phyloP scores from a whole-genome alignment of 1,140 invertebrate species.

The Brachionus sp. region DNA sequence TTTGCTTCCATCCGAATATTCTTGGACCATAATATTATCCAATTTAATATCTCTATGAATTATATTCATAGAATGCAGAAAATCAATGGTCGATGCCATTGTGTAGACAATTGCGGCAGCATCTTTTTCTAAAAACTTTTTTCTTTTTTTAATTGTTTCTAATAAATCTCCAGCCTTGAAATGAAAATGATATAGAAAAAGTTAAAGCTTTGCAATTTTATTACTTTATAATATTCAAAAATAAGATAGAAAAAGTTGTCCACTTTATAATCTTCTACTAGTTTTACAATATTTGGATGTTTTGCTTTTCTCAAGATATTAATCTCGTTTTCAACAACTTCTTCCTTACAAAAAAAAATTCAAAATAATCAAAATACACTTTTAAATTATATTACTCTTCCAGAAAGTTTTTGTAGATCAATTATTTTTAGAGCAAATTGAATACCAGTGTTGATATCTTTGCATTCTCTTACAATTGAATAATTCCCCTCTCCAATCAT shows the following conservation, averaged over 20 bases:
- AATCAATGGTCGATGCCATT: slow-evolving; percentile 57
- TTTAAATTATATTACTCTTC: neutral
- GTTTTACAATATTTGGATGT: slow-evolving; percentile 57
- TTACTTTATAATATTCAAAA: slow-evolving; percentile 58
- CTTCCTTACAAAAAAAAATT: neutral
- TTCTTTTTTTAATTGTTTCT: slow-evolving; percentile 54
- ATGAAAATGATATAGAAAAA: neutral
- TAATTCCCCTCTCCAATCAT: slow-evolving; percentile 44
- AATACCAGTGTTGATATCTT: slow-evolving; percentile 41
- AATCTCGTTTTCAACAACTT: slow-evolving; percentile 57
- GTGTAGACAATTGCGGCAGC: slow-evolving; percentile 57
- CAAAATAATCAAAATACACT: neutral
- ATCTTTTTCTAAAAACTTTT: slow-evolving; percentile 57
- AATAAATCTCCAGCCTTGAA: slow-evolving; percentile 55
- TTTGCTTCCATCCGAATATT: slow-evolving; percentile 49
- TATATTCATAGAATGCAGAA: slow-evolving; percentile 58
- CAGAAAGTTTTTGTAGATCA: neutral
- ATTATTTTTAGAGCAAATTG: slow-evolving; percentile 45
- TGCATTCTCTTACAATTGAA: slow-evolving; percentile 38
- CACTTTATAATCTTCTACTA: slow-evolving; percentile 56
- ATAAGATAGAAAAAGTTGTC: slow-evolving; percentile 53
- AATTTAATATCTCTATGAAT: slow-evolving; percentile 61
- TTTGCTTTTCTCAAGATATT: slow-evolving; percentile 55
- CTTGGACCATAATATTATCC: slow-evolving; percentile 57
- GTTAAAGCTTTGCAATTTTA: neutral